Evolutionary conservation across 1,140 invertebrate genomes (phyloP).

Genomic region (Diprion similis): DNA sequence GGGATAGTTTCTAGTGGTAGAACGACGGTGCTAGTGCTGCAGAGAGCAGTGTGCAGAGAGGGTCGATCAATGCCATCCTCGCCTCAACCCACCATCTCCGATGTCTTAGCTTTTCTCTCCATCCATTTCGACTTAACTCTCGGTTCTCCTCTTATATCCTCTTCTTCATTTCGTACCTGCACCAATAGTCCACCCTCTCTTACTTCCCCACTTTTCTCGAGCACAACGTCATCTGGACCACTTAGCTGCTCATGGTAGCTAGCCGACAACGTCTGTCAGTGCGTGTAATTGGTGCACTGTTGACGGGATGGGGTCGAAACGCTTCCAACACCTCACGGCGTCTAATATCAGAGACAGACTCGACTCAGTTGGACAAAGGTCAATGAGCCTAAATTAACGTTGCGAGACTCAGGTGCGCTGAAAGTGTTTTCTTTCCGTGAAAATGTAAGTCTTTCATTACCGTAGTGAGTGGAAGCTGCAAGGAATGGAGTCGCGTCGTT

Average conservation of each 20-base stretch:
- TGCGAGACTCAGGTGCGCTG: too few relatives aligned
- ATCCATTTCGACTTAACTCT: background rate
- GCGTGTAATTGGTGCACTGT: background rate
- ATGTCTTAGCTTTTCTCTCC: background rate
- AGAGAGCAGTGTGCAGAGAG: too few relatives aligned
- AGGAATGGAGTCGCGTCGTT: too few relatives aligned
- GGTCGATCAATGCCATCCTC: background rate
- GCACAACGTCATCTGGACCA: too few relatives aligned
- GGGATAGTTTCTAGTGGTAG: background rate
- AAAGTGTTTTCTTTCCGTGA: too few relatives aligned
- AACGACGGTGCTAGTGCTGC: background rate
- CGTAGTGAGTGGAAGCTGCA: too few relatives aligned
- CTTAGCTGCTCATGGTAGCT: background rate
- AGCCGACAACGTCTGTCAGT: too few relatives aligned
- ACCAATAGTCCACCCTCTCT: too few relatives aligned
- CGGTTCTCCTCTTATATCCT: background rate
- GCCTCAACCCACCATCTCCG: background rate
- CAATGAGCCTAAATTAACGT: background rate
- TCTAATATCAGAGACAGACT: background rate
- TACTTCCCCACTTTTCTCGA: too few relatives aligned
- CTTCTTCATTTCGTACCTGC: too few relatives aligned
- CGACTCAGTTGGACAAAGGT: background rate
- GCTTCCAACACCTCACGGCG: background rate
- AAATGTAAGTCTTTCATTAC: too few relatives aligned
- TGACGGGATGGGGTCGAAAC: too few relatives aligned